A percentile compares a stretch with the other conserved stretches of the same genome.
phyloP scores from a whole-genome alignment of 2,888 invertebrate genomes.

The Chrysotoxum bicinctum region DNA sequence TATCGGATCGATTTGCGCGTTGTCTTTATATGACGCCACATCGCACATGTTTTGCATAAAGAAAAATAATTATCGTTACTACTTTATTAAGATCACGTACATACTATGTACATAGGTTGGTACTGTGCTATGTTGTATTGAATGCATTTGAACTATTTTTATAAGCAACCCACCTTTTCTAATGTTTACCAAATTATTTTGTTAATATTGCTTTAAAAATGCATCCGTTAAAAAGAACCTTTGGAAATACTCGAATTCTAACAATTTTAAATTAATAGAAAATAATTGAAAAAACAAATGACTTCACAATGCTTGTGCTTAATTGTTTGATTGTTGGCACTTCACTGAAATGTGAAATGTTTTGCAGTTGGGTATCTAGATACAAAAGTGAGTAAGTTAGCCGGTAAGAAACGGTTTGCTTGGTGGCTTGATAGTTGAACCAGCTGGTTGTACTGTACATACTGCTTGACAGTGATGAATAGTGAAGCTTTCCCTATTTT shows the following conservation, averaged over 20 bases:
- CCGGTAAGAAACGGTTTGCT: background rate
- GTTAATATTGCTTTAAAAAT: background rate
- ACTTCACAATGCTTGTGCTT: background rate
- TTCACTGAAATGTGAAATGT: slow-evolving; percentile 2
- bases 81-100: slow-evolving; percentile 8
- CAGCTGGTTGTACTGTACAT: background rate
- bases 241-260: background rate
- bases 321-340: slow-evolving; percentile 7
- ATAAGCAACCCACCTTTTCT: background rate
- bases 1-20: background rate
- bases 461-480: background rate
- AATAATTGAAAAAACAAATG: background rate
- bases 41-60: slow-evolving; percentile 13
- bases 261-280: background rate
- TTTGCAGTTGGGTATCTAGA: slow-evolving; percentile 23
- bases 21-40: slow-evolving; percentile 4
- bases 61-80: background rate
- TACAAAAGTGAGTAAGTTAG: slow-evolving; percentile 19
- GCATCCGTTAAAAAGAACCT: background rate
- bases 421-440: background rate
- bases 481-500: background rate
- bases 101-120: background rate
- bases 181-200: background rate
- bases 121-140: background rate
- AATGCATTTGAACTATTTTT: background rate